Evolutionary conservation across 2,797 vertebrate genomes (phyloP).

Genomic region (Halcyon badia): DNA sequence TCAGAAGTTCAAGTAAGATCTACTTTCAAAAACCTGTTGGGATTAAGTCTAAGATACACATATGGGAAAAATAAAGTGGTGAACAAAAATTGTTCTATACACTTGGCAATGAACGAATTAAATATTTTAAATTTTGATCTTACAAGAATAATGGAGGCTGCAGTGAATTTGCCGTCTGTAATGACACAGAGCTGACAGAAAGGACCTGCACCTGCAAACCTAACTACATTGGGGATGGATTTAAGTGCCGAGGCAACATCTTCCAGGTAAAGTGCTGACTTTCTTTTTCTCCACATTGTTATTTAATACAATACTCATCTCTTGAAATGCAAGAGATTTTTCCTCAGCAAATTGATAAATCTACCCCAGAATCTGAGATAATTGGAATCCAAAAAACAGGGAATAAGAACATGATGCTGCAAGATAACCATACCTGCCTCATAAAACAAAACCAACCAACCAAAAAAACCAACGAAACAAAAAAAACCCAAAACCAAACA

Average conservation of each 20-base stretch:
- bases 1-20: neutral
- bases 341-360: neutral
- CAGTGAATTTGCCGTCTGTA: conserved; percentile 85
- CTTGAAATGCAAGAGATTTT: neutral
- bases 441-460: neutral
- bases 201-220: conserved; percentile 85
- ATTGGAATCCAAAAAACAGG: neutral
- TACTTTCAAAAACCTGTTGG: neutral
- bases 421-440: neutral
- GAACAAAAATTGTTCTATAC: neutral
- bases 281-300: neutral
- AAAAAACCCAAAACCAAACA: no score
- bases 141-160: conserved; percentile 92
- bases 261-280: conserved; percentile 77
- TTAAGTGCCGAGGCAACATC: conserved; percentile 86
- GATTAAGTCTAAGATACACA: neutral
- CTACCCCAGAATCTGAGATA: neutral
- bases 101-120: neutral
- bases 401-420: neutral
- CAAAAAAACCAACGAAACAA: neutral
- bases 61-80: neutral
- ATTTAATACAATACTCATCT: neutral
- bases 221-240: conserved; percentile 86
- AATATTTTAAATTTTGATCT: neutral
- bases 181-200: conserved; percentile 80